Evolutionary conservation across 2,113 vertebrate genomes (phyloP), one percentile per base, ranked within the genome.

Genomic region (Bettongia penicillata): DNA sequence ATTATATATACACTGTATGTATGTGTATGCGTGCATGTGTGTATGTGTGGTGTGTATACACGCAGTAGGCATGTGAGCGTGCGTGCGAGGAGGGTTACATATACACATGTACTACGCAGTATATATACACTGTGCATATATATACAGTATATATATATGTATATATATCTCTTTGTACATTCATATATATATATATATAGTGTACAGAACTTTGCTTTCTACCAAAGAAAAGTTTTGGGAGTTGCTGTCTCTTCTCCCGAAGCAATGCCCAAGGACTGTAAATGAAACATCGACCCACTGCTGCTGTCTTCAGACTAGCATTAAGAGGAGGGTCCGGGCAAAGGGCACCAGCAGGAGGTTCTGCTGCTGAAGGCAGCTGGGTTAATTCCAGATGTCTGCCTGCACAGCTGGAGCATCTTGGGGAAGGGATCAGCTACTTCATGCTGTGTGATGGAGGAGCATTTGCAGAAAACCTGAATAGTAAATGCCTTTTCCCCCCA

Each of bases 181-280:
- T 97, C 97, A 98, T 97, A 98, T 97, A 97, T 97, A 97, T 98
- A 98, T 94, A 98, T 97, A 97, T 98, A 97, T 94, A n/a, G n/a
- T 94, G 93, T 98, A 98, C 97, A 98, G 94, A 97, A 97, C 97
- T 95, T 95, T 94, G 91, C 98, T 91, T 97, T 97, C 97, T 96
- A 96, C 92, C 96, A 94, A 94, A 97, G 89, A 96, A 95, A 93
- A 93, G 92, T 95, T 98, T 93, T 93, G 97, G 96, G 96, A 97
- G 92, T 61, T 94, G 95, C 94, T 94, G 90, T 91, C 89, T 94
- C 93, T 89, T 94, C 92, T 96, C 51, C 92, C 95, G 91, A 84
- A 90, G 57, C n/a, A 95, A 97, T 93, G 51, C 57, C 24, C n/a
- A 47, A 94, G 89, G 77, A 95, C 6, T 19, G 57, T 84, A 92